Conservation (phyloP, 2,113 vertebrate species). For the Octodon degus region DNA sequence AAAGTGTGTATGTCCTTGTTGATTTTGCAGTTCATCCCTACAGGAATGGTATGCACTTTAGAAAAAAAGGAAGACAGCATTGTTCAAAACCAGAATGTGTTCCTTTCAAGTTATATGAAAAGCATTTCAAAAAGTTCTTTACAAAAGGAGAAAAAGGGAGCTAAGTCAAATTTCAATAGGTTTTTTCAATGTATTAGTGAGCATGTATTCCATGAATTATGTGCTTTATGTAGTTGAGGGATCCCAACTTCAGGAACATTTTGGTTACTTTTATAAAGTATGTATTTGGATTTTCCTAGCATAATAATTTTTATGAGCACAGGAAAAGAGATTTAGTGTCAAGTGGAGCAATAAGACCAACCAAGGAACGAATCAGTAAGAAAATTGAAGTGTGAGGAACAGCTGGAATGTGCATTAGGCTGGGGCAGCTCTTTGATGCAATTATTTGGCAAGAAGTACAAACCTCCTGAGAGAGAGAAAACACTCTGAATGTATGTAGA, state of each 20-base stretch:
- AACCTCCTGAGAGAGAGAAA: slow-evolving; percentile 13
- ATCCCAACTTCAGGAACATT: not conserved
- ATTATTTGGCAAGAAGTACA: slow-evolving; percentile 10
- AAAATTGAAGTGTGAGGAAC: slow-evolving; percentile 31
- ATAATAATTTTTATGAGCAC: slow-evolving; percentile 24
- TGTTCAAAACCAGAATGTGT: not conserved
- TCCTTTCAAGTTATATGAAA: slow-evolving; percentile 6
- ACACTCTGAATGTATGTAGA: not conserved
- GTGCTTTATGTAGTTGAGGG: slow-evolving; percentile 9
- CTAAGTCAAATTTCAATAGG: not conserved
- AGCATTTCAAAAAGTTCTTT: not conserved
- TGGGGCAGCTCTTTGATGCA: not conserved
- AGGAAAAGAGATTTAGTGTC: slow-evolving; percentile 15
- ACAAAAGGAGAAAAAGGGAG: not conserved
- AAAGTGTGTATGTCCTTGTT: slow-evolving; percentile 34
- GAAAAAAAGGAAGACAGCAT: not conserved
- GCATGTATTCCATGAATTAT: not conserved
- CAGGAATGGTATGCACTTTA: not conserved
- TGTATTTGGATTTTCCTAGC: not conserved
- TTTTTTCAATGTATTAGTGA: not conserved
- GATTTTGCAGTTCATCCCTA: slow-evolving; percentile 38
- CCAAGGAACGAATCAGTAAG: not conserved
- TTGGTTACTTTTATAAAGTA: slow-evolving; percentile 37
- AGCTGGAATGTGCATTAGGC: slow-evolving; percentile 1
- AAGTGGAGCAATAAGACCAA: not conserved